phyloP scores from a whole-genome alignment of 2,888 invertebrate genomes.

The Cerastoderma edule region DNA sequence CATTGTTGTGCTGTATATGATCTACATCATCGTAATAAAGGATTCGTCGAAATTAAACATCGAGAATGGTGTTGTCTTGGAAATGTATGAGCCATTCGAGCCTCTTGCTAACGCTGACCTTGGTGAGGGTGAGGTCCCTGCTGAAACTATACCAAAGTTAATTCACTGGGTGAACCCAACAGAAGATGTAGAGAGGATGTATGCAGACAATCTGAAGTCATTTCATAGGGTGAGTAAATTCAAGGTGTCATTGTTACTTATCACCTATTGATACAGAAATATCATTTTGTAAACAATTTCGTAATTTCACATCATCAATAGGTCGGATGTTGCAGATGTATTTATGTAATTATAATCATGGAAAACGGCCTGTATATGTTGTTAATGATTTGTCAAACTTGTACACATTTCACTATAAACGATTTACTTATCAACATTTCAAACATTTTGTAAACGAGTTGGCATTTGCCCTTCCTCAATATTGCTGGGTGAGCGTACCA shows the following conservation, averaged over 20 bases:
- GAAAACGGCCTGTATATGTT: not conserved
- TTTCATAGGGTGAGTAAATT: conserved; percentile 8
- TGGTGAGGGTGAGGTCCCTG: not conserved
- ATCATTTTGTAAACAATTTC: not conserved
- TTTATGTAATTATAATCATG: not conserved
- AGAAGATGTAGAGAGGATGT: not conserved
- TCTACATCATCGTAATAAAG: no score
- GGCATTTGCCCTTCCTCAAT: no score
- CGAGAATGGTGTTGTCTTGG: not conserved
- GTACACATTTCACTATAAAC: not conserved
- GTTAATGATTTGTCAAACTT: not conserved
- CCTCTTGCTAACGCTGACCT: conserved; percentile 17
- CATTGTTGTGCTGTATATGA: no score
- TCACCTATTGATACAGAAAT: not conserved
- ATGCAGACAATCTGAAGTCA: conserved; percentile 8
- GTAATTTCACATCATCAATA: not conserved
- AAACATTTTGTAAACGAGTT: no score
- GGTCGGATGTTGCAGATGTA: not conserved
- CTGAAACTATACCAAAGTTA: conserved; percentile 9
- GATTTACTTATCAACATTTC: no score
- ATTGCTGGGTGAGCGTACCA: no score
- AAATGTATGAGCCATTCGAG: conserved; percentile 19
- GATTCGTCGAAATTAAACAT: no score
- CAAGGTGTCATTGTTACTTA: not conserved
- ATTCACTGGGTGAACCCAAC: conserved; percentile 13